Evolutionary conservation across 2,888 invertebrate species (phyloP), one percentile per base, ranked within the genome.

Genomic region (Caprella mutica): DNA sequence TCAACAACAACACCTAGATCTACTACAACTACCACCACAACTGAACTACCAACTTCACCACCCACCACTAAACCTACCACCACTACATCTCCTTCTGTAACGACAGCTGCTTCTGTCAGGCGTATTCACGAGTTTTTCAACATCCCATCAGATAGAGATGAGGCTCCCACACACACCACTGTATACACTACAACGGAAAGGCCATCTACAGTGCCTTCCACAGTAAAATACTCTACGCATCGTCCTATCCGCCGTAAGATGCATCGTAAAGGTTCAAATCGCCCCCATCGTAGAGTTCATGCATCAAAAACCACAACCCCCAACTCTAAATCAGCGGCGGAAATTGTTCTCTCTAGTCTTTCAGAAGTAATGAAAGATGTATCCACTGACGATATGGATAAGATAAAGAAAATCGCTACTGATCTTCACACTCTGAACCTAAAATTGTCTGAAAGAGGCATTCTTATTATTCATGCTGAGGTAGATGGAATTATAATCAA

Each of bases 391-490:
- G 55, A 44, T 33, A 57, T 55, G 24, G 59, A 60, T 43, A 57
- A 57, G 21, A 38, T 64, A n/a, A 52, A 46, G 39, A 55, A 55
- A 29, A 64, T 64, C 19, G 44, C 57, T 17, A 29, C 55, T 12
- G 56, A 60, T 26, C 57, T 64, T 14, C 59, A 64, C 29, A 54
- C 42, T 5, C 58, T 64, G 14, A 64, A 64, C 52, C 55, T 56
- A 27, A 46, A 55, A 27, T 39, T 64, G 19, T 57, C 59, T 4
- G 59, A 55, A 27, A 48, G 33, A 26, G 63, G 60, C 8, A 64
- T 64, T 24, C 55, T 59, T 24, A 64, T 64, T 26, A 64, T 64
- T 21, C 59, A 64, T 42, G 63, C 63, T 3, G 63, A 64, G 40
- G 48, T 64, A 30, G 59, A 60, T 33, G 63, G 63, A 19, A 54